A percentile compares a stretch with the other conserved stretches of the same genome.
Conservation (phyloP, 2,113 vertebrate genomes). For the Equus quagga region DNA sequence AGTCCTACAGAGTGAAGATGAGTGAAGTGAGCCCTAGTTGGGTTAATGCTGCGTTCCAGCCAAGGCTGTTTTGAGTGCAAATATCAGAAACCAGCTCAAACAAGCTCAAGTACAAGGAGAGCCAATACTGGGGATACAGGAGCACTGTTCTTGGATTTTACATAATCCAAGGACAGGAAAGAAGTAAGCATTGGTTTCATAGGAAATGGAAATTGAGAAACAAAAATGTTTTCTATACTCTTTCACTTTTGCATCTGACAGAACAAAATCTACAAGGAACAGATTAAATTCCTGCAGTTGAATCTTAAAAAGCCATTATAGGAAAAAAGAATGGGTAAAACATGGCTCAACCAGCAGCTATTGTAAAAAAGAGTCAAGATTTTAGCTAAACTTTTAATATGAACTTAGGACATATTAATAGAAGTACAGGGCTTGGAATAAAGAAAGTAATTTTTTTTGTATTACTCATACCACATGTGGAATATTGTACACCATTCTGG, state of each 20-base stretch:
- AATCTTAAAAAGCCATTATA: not conserved
- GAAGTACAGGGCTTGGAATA: not conserved
- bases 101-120: not conserved
- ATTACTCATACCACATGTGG: not conserved
- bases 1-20: not conserved
- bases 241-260: constrained; percentile 3
- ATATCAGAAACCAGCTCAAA: not conserved
- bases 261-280: constrained; percentile 13
- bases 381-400: constrained; percentile 13
- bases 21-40: not conserved
- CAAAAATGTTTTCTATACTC: constrained; percentile 3
- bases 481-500: not conserved
- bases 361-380: not conserved
- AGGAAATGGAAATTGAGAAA: not conserved
- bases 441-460: not conserved
- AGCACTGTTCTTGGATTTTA: not conserved
- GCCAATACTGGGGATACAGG: not conserved
- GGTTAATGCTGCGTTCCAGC: not conserved
- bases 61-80: not conserved
- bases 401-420: not conserved
- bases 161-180: not conserved
- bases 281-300: not conserved
- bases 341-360: not conserved
- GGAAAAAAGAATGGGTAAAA: not conserved
- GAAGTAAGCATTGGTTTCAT: not conserved